Conservation (phyloP, 1,140 invertebrate species). For the Penaeus chinensis region DNA sequence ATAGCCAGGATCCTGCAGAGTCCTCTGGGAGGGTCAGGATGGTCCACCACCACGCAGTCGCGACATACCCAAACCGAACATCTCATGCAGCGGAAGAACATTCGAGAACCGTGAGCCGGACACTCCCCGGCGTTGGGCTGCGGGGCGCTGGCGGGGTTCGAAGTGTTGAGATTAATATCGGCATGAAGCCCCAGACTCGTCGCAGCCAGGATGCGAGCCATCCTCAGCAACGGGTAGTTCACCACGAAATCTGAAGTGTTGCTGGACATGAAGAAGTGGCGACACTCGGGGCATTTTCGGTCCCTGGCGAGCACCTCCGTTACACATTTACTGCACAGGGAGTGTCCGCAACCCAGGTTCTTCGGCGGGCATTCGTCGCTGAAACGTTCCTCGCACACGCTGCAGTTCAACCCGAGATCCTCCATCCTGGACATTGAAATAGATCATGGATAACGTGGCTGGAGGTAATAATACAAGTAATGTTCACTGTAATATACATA, state of each 20-base stretch:
- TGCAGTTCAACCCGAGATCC: not conserved
- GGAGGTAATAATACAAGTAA: too few relatives aligned
- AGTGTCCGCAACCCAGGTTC: not conserved
- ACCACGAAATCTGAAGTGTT: not conserved
- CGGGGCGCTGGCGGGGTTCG: not conserved
- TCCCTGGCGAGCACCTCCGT: not conserved
- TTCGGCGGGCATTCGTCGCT: not conserved
- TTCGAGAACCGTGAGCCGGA: not conserved
- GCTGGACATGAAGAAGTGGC: not conserved
- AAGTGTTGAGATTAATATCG: too few relatives aligned
- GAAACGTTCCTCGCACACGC: not conserved
- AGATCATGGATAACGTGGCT: too few relatives aligned
- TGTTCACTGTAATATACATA: too few relatives aligned
- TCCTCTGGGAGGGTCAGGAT: not conserved
- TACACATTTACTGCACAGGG: not conserved
- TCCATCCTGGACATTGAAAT: too few relatives aligned
- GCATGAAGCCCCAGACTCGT: not conserved
- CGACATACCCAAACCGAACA: not conserved
- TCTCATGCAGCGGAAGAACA: not conserved
- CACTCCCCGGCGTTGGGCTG: not conserved
- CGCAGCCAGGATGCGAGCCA: not conserved
- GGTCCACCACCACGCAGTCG: constrained; percentile 16
- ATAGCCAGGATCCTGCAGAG: not conserved
- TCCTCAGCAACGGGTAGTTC: not conserved
- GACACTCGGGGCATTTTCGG: not conserved